Conservation (phyloP, 2,888 invertebrate species). For the Ramazzottius varieornatus region DNA sequence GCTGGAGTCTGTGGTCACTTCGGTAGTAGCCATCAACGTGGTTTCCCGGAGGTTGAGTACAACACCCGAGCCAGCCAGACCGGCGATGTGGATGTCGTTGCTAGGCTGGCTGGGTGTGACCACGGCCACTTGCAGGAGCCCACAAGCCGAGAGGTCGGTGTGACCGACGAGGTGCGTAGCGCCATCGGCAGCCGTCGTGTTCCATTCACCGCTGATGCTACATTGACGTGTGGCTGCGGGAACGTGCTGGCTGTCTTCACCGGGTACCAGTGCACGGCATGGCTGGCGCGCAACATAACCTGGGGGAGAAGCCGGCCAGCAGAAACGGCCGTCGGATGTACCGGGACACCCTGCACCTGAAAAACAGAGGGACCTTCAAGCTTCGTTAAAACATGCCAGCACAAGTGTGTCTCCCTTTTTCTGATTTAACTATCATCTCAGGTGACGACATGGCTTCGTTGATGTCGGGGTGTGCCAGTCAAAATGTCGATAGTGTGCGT, state of each 20-base stretch:
- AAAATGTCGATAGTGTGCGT: no score
- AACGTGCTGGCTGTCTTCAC: not conserved
- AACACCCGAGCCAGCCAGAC: not conserved
- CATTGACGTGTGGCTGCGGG: not conserved
- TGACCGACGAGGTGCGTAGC: not conserved
- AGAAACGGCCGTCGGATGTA: not conserved
- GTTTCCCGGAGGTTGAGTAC: not conserved
- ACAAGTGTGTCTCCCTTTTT: no score
- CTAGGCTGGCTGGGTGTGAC: no score
- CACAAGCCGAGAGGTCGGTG: not conserved
- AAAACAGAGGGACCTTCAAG: not conserved
- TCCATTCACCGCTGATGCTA: not conserved
- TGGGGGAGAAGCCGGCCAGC: not conserved
- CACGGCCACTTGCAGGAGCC: no score
- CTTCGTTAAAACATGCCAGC: no score
- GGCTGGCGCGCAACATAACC: not conserved
- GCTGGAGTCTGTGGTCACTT: not conserved
- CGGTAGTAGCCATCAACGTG: not conserved
- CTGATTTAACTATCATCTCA: no score
- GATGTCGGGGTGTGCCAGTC: no score
- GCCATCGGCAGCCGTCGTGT: not conserved
- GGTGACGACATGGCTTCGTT: no score
- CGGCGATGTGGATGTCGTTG: not conserved
- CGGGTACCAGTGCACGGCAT: not conserved
- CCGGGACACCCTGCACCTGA: not conserved